phyloP scores from a whole-genome alignment of 1,140 invertebrate species.

The Gonatopus flavifemur region DNA sequence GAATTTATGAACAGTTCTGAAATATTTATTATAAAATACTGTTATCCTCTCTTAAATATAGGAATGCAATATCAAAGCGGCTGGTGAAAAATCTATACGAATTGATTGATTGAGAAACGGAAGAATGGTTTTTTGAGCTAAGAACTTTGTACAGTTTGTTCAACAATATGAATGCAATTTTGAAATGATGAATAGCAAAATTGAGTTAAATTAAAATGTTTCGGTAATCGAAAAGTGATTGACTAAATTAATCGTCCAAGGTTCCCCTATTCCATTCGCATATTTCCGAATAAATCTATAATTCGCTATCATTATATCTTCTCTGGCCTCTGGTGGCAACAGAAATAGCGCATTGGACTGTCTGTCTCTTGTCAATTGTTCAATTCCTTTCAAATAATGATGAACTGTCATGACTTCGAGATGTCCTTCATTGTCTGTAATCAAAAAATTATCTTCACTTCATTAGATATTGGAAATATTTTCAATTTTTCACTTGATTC shows the following conservation, averaged over 20 bases:
- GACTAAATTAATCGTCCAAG: slow-evolving; percentile 57
- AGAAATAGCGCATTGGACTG: too few species aligned
- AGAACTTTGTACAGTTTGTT: too few species aligned
- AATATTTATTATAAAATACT: too few species aligned
- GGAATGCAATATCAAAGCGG: too few species aligned
- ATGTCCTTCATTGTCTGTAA: slow-evolving; percentile 41
- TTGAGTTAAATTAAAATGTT: too few species aligned
- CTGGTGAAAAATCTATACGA: too few species aligned
- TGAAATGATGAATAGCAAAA: too few species aligned
- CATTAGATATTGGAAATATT: not conserved
- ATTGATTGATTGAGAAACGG: too few species aligned
- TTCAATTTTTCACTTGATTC: not conserved
- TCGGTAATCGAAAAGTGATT: slow-evolving; percentile 54
- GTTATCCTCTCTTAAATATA: too few species aligned
- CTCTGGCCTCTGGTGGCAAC: slow-evolving; percentile 24
- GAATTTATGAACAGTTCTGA: too few species aligned
- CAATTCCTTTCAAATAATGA: slow-evolving; percentile 50
- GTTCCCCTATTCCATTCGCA: slow-evolving; percentile 47
- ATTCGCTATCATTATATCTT: slow-evolving; percentile 38
- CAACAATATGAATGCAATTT: too few species aligned
- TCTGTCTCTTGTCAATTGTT: slow-evolving; percentile 12
- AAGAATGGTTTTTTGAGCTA: too few species aligned
- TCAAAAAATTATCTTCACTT: slow-evolving; percentile 38
- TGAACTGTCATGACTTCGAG: slow-evolving; percentile 58
- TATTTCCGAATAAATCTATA: slow-evolving; percentile 58